phyloP scores from a whole-genome alignment of 2,888 invertebrate genomes.

The Eilema griseolum region DNA sequence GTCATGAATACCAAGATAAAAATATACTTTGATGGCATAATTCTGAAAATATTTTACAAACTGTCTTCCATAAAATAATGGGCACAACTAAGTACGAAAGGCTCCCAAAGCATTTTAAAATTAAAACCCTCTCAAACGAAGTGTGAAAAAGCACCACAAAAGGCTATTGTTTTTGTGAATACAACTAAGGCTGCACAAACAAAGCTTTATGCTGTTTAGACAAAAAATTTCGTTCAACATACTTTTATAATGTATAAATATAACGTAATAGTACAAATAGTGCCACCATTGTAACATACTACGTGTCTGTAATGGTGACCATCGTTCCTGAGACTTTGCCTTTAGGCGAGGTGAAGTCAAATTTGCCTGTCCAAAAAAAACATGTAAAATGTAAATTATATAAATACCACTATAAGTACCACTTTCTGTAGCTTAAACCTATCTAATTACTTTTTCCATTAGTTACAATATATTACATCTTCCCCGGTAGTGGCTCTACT shows the following conservation, averaged over 20 bases:
- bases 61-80: background rate
- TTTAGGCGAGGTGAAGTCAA: too few relatives aligned
- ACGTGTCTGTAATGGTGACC: too few relatives aligned
- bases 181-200: constrained; percentile 37
- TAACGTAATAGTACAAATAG: too few relatives aligned
- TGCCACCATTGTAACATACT: too few relatives aligned
- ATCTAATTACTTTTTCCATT: too few relatives aligned
- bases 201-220: constrained; percentile 24
- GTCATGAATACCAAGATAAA: background rate
- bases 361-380: too few relatives aligned
- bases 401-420: too few relatives aligned
- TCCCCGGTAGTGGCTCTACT: too few relatives aligned
- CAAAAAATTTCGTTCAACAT: background rate
- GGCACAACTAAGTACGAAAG: constrained; percentile 2
- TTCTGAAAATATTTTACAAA: background rate
- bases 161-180: constrained; percentile 41
- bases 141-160: constrained; percentile 48
- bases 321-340: too few relatives aligned
- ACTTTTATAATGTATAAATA: background rate
- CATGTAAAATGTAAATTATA: too few relatives aligned
- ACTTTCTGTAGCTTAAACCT: too few relatives aligned
- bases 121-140: constrained; percentile 45
- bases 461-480: too few relatives aligned
- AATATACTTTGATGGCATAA: background rate
- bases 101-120: constrained; percentile 16